Conservation (phyloP, 2,113 vertebrate genomes). For the Sisor rabdophorus region DNA sequence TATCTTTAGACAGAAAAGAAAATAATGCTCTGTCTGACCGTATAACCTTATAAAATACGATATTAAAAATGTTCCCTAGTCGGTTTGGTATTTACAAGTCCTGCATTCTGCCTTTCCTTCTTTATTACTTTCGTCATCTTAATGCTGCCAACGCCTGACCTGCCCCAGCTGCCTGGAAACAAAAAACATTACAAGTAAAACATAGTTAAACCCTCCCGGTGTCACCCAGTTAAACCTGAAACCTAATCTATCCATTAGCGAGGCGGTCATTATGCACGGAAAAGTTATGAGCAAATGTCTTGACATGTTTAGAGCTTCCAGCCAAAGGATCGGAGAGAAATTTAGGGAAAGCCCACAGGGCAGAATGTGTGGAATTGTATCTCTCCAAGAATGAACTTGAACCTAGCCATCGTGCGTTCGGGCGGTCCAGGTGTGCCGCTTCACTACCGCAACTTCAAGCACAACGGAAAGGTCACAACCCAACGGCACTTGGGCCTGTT, state of each 20-base stretch:
- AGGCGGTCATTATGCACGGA: conserved; percentile 41
- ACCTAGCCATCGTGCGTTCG: conserved; percentile 41
- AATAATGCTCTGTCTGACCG: not conserved
- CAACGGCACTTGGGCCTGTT: conserved; percentile 49
- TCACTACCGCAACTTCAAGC: not conserved
- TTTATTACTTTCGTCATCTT: conserved; percentile 11
- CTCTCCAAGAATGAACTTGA: conserved; percentile 38
- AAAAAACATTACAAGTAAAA: conserved; percentile 25
- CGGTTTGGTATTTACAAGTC: conserved; percentile 3
- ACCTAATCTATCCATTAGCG: conserved; percentile 48
- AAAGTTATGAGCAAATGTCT: conserved; percentile 48
- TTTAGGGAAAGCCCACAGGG: conserved; percentile 21
- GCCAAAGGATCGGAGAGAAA: not conserved
- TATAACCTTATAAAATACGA: not conserved
- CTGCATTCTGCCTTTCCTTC: not conserved
- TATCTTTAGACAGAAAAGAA: not conserved
- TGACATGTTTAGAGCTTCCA: conserved; percentile 41
- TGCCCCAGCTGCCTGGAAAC: conserved; percentile 23
- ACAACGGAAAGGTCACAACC: conserved; percentile 19
- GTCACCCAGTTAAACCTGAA: conserved; percentile 16
- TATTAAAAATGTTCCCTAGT: not conserved
- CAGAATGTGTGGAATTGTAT: conserved; percentile 60
- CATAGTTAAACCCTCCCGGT: conserved; percentile 8
- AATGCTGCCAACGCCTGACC: not conserved
- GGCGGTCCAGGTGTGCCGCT: conserved; percentile 56